Base-by-base conservation (phyloP, 2,113 vertebrate species). In the Larimichthys crocea region DNA sequence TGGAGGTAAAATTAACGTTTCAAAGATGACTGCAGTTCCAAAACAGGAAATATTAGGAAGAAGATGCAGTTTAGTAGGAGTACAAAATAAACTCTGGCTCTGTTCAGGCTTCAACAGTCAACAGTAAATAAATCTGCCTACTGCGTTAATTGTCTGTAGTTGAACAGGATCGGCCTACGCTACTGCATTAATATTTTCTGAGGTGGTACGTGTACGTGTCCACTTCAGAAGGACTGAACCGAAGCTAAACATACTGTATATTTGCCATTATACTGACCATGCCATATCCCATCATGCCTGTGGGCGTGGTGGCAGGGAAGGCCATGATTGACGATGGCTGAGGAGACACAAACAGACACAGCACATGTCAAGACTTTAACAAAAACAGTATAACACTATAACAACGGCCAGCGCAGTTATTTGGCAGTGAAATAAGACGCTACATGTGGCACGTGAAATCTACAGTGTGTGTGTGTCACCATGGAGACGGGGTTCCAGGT, bases 401-500 rank as follows among this genome's bases (percentile, higher is more conserved):
- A 46, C 53, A 11, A 15, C 44, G 7, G 35, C 35, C 35, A 9
- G 12, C 1, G 0, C 11, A 14, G 9, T 17, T 48, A 74, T 42
- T 3, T 55, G 15, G 24, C 61, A n/a, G n/a, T 31, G 59, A 70
- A 57, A 62, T 3, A 20, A 49, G 0, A 35, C 24, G 3, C 12
- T 2, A 63, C 14, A 52, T 35, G 26, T 2, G 63, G 16, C 24
- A 49, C 3, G 7, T 40, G 9, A 31, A 26, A 49, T 65, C 65
- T 63, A 62, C 53, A 61, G 56, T 29, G 49, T 74, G 61, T 74
- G 61, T 74, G 46, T 82, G 93, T 96, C 95, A 99, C 98, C 98
- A 99, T 96, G 0, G 98, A 99, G 0, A 97, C 97, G 29, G 97
- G 97, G n/a, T 97, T 99, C 98, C 98, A 99, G 11, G 98, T 98